Percentiles rank a stretch among this genome's conserved stretches.
These are phyloP conservation scores for Barnardius zonarius DNA, from an alignment of 2,113 vertebrate genomes.

Conservation along the genomic window DNA sequence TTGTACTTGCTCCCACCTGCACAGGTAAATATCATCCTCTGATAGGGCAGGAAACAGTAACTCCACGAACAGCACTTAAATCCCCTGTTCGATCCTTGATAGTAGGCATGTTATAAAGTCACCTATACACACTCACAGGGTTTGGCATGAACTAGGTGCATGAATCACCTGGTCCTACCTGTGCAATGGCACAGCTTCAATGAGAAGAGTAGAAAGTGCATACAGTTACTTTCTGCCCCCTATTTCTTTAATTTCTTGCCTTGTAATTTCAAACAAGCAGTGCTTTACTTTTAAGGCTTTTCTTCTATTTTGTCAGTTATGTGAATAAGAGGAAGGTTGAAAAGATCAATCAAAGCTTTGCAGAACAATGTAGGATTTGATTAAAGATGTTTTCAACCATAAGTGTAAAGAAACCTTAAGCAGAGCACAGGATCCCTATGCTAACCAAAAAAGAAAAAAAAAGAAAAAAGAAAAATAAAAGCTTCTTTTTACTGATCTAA, in stretches of 20 bases:
- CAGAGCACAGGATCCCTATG: not conserved
- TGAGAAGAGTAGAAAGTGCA: not conserved
- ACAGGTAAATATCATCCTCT: not conserved
- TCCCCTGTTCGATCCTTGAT: not conserved
- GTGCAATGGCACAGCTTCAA: not conserved
- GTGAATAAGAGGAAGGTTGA: not conserved
- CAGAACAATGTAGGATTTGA: not conserved
- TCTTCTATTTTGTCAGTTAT: not conserved
- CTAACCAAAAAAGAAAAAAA: not conserved
- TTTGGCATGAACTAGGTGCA: not conserved
- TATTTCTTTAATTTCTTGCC: not conserved
- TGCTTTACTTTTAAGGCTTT: not conserved
- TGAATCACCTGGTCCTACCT: not conserved
- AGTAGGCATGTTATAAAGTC: not conserved
- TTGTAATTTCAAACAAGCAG: not conserved
- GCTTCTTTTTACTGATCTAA: not conserved
- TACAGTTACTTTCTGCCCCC: not conserved
- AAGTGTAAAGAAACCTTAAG: not conserved
- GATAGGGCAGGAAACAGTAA: not conserved
- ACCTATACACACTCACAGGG: not conserved
- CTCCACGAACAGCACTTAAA: not conserved
- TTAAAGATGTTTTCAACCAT: not conserved
- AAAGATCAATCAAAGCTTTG: not conserved
- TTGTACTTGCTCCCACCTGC: not conserved
- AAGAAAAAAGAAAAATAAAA: not conserved